Percentiles rank a stretch among this genome's conserved stretches.
These are phyloP conservation scores for Synodontis membranacea DNA, from an alignment of 2,113 vertebrate genomes.

Conservation along the genomic window DNA sequence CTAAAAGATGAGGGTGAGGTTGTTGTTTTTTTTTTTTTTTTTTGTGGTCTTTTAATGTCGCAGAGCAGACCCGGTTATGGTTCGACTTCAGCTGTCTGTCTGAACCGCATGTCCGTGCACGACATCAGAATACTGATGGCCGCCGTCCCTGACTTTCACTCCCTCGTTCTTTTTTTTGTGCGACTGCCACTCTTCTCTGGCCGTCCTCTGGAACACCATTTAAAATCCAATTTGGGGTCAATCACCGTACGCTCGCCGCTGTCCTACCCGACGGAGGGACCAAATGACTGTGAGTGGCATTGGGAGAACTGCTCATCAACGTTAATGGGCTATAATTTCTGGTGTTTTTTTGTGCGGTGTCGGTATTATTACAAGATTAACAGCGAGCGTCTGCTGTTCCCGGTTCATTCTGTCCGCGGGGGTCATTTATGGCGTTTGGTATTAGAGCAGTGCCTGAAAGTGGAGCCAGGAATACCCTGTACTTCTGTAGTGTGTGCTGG, in stretches of 20 bases:
- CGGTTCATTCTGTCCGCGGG: conserved; percentile 34
- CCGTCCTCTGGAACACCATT: conserved; percentile 43
- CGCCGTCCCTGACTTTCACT: not conserved
- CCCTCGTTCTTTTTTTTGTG: conserved; percentile 1
- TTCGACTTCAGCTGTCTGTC: not conserved
- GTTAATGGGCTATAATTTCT: conserved; percentile 61
- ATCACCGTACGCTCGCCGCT: conserved; percentile 13
- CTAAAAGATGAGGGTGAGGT: not conserved
- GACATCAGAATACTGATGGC: conserved; percentile 24
- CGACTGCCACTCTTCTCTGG: conserved; percentile 5
- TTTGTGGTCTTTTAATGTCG: not conserved
- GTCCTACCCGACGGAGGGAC: conserved; percentile 17
- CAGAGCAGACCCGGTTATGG: not conserved
- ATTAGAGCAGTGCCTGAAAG: conserved; percentile 32
- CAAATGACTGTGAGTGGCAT: conserved; percentile 37
- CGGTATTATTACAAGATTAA: conserved; percentile 60
- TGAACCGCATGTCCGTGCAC: not conserved
- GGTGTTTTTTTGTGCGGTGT: conserved; percentile 43
- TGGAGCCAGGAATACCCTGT: conserved; percentile 4
- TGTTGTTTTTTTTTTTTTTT: no score
- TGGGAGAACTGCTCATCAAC: conserved; percentile 49
- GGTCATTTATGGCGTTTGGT: conserved; percentile 52
- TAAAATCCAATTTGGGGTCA: conserved; percentile 44
- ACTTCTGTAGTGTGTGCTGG: not conserved
- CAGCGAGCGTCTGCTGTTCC: conserved; percentile 38